Conservation (phyloP, 2,113 vertebrate species). For the Lycocorax pyrrhopterus region DNA sequence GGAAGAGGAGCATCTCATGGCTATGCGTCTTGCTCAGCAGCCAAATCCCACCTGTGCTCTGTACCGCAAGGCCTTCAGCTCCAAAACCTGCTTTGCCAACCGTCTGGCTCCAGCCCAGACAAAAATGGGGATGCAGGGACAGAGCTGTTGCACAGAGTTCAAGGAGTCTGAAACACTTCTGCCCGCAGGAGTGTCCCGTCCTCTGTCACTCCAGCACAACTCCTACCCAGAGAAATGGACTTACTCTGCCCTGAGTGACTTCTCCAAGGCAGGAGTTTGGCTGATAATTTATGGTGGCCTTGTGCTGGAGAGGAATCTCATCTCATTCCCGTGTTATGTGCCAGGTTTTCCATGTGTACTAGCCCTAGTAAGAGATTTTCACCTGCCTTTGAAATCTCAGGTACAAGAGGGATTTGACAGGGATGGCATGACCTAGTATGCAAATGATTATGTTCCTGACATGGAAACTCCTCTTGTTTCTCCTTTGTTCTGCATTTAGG, state of each 20-base stretch:
- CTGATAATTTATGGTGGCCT: neutral
- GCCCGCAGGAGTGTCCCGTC: accelerated
- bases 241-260: neutral
- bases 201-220: neutral
- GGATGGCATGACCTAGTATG: slow-evolving; percentile 35
- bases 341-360: neutral
- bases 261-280: neutral
- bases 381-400: neutral
- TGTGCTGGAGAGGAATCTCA: neutral
- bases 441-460: neutral
- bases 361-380: neutral
- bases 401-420: neutral
- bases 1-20: neutral
- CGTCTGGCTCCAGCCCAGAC: neutral
- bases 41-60: neutral
- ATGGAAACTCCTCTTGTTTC: slow-evolving; percentile 32
- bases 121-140: neutral
- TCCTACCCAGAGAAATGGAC: neutral
- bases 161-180: neutral
- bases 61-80: neutral
- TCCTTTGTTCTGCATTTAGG: slow-evolving; percentile 21
- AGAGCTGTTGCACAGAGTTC: neutral
- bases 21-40: neutral
- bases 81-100: neutral
- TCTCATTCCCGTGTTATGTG: accelerated